Conservation (phyloP, 2,888 invertebrate genomes). For the Drosophila planitibia region DNA sequence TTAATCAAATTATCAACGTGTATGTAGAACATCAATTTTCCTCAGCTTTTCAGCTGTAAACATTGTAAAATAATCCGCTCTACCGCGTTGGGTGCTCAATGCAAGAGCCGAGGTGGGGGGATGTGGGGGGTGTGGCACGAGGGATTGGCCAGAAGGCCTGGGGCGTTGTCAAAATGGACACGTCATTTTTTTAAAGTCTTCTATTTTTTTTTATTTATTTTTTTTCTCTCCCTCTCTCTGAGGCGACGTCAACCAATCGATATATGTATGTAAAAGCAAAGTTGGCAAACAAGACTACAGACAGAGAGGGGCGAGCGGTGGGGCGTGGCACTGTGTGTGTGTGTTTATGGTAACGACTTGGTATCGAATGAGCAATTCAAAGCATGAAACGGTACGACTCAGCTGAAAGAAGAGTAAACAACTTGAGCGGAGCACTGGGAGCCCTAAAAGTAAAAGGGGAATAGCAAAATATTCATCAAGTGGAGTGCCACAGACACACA, state of each 20-base stretch:
- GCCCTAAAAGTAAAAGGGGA: neutral
- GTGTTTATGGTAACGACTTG: neutral
- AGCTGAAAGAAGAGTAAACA: conserved; percentile 29
- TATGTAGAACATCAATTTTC: conserved; percentile 23
- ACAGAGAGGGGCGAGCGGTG: neutral
- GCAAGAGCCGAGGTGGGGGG: neutral
- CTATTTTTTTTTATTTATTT: conserved; percentile 10
- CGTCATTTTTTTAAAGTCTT: conserved; percentile 20
- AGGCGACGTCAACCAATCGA: conserved; percentile 67
- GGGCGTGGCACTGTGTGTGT: neutral
- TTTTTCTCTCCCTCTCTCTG: conserved; percentile 2
- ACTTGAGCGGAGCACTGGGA: neutral
- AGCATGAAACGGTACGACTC: conserved; percentile 35
- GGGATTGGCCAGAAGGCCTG: neutral
- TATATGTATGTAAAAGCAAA: conserved; percentile 65
- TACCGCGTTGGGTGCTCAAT: neutral
- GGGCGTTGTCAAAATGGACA: conserved; percentile 43
- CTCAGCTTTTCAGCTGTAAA: conserved; percentile 20
- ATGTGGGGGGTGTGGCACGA: too few species aligned
- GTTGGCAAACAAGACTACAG: conserved; percentile 58
- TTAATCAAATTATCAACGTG: conserved; percentile 63
- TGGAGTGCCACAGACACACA: neutral
- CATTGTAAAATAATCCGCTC: conserved; percentile 29
- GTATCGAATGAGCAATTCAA: conserved; percentile 26
- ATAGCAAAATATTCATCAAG: neutral